Evolutionary conservation across 2,888 invertebrate species (phyloP).

Genomic region (Platerodrilus igneus): DNA sequence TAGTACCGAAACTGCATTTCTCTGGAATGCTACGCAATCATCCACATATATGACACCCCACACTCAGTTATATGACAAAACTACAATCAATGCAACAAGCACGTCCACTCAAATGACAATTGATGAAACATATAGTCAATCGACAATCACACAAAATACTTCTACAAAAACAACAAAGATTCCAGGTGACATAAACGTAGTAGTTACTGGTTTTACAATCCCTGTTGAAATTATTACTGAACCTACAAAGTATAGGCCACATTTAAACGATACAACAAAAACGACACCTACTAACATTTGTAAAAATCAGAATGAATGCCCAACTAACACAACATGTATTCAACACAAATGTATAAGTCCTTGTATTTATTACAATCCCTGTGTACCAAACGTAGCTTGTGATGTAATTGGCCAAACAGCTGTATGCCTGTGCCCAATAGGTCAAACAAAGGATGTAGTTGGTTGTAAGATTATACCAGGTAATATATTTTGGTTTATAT

Average conservation of each 20-base stretch:
- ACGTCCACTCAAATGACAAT: too few relatives aligned
- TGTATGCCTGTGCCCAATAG: conserved; percentile 56
- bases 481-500: conserved; percentile 45
- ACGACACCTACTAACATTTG: too few relatives aligned
- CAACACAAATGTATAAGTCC: conserved; percentile 51
- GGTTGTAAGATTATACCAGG: conserved; percentile 60
- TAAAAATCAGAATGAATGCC: conserved; percentile 40
- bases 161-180: too few relatives aligned
- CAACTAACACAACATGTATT: conserved; percentile 49
- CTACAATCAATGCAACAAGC: too few relatives aligned
- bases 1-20: too few relatives aligned
- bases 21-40: too few relatives aligned
- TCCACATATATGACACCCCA: too few relatives aligned
- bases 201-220: neutral
- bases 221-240: conserved; percentile 5
- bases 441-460: conserved; percentile 42
- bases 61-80: too few relatives aligned
- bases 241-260: conserved; percentile 3
- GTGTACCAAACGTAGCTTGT: conserved; percentile 48
- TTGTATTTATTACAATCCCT: conserved; percentile 49
- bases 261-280: too few relatives aligned
- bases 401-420: conserved; percentile 52
- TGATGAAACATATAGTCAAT: too few relatives aligned
- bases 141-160: too few relatives aligned
- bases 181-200: neutral